Evolutionary conservation across 1,140 invertebrate species (phyloP), one percentile per base, ranked within the genome.

Genomic region (Berghia stephanieae): DNA sequence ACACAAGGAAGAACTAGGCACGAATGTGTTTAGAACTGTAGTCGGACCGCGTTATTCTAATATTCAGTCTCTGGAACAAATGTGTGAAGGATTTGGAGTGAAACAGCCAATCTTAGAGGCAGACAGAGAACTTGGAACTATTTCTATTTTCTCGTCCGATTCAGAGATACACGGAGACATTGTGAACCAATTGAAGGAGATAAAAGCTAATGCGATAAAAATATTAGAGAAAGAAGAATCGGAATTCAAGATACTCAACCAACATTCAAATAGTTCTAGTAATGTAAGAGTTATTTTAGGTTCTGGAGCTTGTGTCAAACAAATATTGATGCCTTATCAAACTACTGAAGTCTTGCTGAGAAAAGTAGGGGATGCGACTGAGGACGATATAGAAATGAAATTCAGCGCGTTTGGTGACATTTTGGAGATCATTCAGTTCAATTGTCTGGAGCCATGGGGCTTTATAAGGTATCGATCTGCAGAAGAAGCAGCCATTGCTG

Each of bases 11-110:
- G 75, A 52, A 52, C 79, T 83, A 49, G 85, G 85, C 57, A 49
- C 76, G 44, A 66, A 75, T 34, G 49, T 79, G 10, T 82, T 83
- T 38, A 78, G 80, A 55, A 73, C 78, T 27, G 72, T 86, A 77
- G 82, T 86, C 66, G 84, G 84, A 38, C 73, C 77, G 42, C 44
- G 78, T n/a, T 83, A 83, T 63, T 73, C 63, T 21, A 80, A 83
- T 27, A 55, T 85, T 3, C 63, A 70, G 49, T 34, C 75, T 13
- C 63, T 83, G 60, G 81, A 86, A 72, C 76, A 79, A 2, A 24
- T 69, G 3, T 72, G 83, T 16, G 24, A 36, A 34, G n/a, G 34
- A 27, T 71, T 69, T 36, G 36, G 79, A 31, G 52, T 74, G 60
- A 67, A 71, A 4, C 49, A 77, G 24, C 74, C 82, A n/a, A 60